These are phyloP conservation scores for Pangasianodon gigas DNA, from an alignment of 2,113 vertebrate genomes.

Conservation along the genomic window DNA sequence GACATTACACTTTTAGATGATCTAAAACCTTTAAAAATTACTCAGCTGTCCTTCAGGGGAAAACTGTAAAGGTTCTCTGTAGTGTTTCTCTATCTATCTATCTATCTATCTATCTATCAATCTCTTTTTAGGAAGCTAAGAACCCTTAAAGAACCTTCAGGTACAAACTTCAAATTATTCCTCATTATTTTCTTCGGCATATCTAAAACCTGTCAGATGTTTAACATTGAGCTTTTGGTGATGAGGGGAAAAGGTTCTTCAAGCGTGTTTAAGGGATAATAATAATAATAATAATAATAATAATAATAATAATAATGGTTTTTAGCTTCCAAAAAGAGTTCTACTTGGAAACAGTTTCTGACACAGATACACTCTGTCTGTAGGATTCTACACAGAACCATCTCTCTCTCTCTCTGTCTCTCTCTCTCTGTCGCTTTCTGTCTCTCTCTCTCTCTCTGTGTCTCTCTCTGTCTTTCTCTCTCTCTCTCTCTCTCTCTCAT, in stretches of 20 bases:
- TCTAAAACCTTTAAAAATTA: background rate
- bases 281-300: no score
- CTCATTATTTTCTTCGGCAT: background rate
- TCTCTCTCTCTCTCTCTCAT: background rate
- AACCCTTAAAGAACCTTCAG: background rate
- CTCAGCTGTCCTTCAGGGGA: background rate
- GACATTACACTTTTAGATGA: background rate
- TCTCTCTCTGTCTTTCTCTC: no score
- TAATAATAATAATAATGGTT: background rate
- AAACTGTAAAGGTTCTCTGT: no score
- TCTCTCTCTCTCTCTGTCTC: background rate
- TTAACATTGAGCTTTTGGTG: background rate
- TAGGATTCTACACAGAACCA: no score
- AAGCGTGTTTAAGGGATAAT: background rate
- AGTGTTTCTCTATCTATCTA: background rate
- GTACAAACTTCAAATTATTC: background rate
- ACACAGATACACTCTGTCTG: no score
- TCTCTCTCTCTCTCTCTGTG: background rate
- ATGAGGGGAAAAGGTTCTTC: background rate
- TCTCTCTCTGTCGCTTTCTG: background rate
- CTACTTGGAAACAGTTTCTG: no score
- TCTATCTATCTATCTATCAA: background rate
- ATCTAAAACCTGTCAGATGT: background rate
- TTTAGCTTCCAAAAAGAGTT: no score
- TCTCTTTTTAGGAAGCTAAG: background rate